Evolutionary conservation across 1,140 invertebrate species (phyloP), one percentile per base, ranked within the genome.

Genomic region (Diabrotica undecimpunctata): DNA sequence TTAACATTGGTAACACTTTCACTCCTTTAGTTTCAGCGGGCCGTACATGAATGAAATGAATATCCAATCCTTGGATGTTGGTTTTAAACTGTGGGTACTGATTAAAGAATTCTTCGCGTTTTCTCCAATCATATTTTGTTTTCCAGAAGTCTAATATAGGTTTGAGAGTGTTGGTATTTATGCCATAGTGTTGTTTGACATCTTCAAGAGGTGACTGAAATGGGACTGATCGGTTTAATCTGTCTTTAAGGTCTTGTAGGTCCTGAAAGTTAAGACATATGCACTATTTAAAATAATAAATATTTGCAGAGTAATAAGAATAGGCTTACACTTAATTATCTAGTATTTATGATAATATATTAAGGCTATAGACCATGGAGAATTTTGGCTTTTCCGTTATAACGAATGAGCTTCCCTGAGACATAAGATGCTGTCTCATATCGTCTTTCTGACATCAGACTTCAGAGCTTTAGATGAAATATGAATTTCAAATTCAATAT

Each of bases 131-230:
- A 76, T 93, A 95, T 13, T 86, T 80, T n/a, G 86, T 85, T 5
- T 62, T 61, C 92, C 92, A 95, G 77, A 92, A 88, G 37, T 86
- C 91, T 91, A 90, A 69, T 14, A 94, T 78, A 63, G 84, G 81
- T 41, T 84, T 79, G 50, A 94, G 77, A 71, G 87, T 85, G 14
- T 85, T 79, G 0, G 86, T 80, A 77, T 92, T 91, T 65, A 93
- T 87, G 8, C 92, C 92, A 75, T 93, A 94, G 64, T 87, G 78
- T 66, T 93, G 93, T 50, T 84, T 83, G 2, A 84, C 79, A 35
- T 84, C 87, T 75, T 91, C 86, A 46, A 93, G 71, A 3, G 89
- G 85, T 7, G 80, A 79, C 25, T 81, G 80, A 7, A 87, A 79
- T 13, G 79, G 72, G 7, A 82, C 75, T n/a, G 85, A 79, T 35